Base-by-base conservation (phyloP, 2,888 invertebrate species). In the Polyommatus icarus region DNA sequence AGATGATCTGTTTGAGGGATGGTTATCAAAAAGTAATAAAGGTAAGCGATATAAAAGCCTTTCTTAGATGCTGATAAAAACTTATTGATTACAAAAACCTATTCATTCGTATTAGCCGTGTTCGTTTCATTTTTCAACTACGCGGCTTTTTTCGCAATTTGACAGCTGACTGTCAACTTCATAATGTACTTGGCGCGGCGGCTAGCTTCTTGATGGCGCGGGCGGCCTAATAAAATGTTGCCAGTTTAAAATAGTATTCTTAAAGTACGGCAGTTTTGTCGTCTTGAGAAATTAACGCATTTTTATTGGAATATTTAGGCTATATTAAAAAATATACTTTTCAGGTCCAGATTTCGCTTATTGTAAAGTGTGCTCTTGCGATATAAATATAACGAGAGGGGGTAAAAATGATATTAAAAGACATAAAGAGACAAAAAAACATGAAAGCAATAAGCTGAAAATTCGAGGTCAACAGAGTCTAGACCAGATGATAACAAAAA, bases 21-120 rank as follows among this genome's bases (percentile, higher is more conserved):
- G 54, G 54, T 54, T 54, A 54, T 54, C 54, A 54, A 54, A 54
- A 54, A 54, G 54, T 54, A 54, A 54, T 54, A 54, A 54, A 54
- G 54, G 54, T 54, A 54, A 54, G 54, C 54, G 54, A 54, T 54
- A 54, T 54, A 54, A 54, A 54, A 54, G 54, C 54, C 54, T 54
- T 54, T 50, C 50, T 50, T 50, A 50, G 50, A 50, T 50, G 50
- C 50, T 50, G 50, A 50, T 50, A 50, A 50, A 50, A 50, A 50
- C 50, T 50, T 50, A 50, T 50, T 50, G 50, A 50, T 50, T 15
- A 50, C 50, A 50, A 50, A 50, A 50, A 50, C 50, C 50, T 50
- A 50, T 50, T 50, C 50, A 50, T 50, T 50, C 50, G 50, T 50
- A 50, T 50, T 50, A 50, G 15, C 50, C 50, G 50, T 50, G 50